phyloP scores from a whole-genome alignment of 2,113 vertebrate species.

The Aspiorhynchus laticeps region DNA sequence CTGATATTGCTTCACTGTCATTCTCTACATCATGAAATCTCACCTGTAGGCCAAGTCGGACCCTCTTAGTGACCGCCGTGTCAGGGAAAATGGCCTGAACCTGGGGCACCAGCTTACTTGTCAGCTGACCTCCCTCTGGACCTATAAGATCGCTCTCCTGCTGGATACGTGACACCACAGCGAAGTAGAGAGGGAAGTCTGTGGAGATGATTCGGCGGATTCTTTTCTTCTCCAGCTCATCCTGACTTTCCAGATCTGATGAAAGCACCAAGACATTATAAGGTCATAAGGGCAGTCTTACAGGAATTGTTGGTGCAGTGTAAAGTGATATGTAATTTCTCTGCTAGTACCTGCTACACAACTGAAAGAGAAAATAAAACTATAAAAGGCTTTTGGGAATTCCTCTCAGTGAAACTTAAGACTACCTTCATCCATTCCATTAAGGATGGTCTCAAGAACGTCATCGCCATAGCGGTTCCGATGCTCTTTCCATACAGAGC shows the following conservation, averaged over 20 bases:
- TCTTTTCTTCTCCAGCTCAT: slow-evolving; percentile 93
- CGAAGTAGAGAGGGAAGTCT: slow-evolving; percentile 96
- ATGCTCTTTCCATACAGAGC: slow-evolving; percentile 95
- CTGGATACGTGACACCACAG: slow-evolving; percentile 94
- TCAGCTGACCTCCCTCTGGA: slow-evolving; percentile 88
- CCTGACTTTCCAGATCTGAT: slow-evolving; percentile 89
- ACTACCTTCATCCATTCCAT: slow-evolving; percentile 95
- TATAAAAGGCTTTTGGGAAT: neutral
- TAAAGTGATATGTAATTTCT: neutral
- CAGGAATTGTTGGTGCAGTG: neutral
- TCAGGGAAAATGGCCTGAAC: slow-evolving; percentile 94
- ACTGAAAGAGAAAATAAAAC: neutral
- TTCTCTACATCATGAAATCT: slow-evolving; percentile 45
- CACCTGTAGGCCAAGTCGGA: slow-evolving; percentile 93
- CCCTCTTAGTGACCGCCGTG: slow-evolving; percentile 91
- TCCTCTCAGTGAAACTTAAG: neutral
- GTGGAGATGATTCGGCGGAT: slow-evolving; percentile 94
- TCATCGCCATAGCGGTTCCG: slow-evolving; percentile 87
- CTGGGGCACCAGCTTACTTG: slow-evolving; percentile 86
- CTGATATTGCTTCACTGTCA: neutral
- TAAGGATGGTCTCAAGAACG: slow-evolving; percentile 89
- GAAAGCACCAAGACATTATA: neutral
- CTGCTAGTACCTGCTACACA: neutral
- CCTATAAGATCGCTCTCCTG: slow-evolving; percentile 94
- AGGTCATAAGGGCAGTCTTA: neutral